Evolutionary conservation across 2,888 invertebrate genomes (phyloP).

Genomic region (Stictocephala bisonia): DNA sequence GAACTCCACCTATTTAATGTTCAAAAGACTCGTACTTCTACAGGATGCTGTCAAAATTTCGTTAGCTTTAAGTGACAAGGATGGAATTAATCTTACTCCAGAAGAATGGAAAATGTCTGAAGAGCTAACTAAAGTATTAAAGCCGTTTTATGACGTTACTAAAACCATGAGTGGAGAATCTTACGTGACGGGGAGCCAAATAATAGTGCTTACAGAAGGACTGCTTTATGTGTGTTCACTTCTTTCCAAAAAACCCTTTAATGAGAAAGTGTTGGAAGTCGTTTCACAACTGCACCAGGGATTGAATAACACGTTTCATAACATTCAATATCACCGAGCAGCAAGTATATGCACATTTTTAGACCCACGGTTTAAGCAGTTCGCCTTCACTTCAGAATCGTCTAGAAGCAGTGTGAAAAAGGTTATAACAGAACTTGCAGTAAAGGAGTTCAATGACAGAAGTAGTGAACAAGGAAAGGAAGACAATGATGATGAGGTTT

Average conservation of each 20-base stretch:
- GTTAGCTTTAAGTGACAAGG: neutral
- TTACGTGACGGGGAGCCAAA: constrained; percentile 11
- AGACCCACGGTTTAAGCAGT: too few relatives aligned
- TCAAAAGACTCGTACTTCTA: constrained; percentile 1
- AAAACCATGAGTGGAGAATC: constrained; percentile 10
- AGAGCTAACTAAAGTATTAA: constrained; percentile 16
- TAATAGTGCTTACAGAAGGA: neutral
- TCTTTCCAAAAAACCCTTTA: neutral
- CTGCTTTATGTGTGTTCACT: neutral
- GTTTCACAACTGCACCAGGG: neutral
- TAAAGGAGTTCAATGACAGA: too few relatives aligned
- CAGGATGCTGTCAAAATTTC: constrained; percentile 5
- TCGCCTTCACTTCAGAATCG: too few relatives aligned
- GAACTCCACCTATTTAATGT: constrained; percentile 31
- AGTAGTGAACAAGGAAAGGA: too few relatives aligned
- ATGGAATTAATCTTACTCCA: neutral
- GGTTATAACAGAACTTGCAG: too few relatives aligned
- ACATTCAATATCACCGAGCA: neutral
- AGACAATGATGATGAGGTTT: too few relatives aligned
- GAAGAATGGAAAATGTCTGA: constrained; percentile 5
- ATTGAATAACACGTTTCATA: neutral
- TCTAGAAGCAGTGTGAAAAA: too few relatives aligned
- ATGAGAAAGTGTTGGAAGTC: neutral
- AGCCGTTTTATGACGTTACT: constrained; percentile 11
- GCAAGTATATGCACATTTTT: neutral